Evolutionary conservation across 2,113 vertebrate genomes (phyloP).

Genomic region (Struthidea cinerea): DNA sequence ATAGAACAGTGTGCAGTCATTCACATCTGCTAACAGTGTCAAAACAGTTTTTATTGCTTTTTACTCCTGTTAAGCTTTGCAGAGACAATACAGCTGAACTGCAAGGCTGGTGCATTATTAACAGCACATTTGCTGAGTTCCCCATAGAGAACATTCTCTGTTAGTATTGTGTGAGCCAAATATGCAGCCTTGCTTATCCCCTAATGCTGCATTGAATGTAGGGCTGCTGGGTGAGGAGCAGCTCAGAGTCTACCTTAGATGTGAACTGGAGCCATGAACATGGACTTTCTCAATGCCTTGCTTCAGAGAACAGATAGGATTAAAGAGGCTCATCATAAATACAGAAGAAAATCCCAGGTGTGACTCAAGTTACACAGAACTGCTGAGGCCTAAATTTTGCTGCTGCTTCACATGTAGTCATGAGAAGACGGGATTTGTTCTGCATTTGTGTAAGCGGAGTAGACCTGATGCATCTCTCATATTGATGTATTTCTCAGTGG

Average conservation of each 20-base stretch:
- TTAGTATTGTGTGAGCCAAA: neutral
- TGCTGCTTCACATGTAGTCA: neutral
- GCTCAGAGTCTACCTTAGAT: neutral
- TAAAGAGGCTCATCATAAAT: neutral
- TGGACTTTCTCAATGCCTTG: neutral
- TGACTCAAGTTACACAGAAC: neutral
- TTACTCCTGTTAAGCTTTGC: neutral
- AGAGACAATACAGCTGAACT: neutral
- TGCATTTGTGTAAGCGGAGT: neutral
- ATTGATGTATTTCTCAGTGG: neutral
- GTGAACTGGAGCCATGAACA: neutral
- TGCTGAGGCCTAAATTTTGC: neutral
- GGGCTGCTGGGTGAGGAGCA: neutral
- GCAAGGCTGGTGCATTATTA: neutral
- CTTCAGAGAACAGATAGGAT: neutral
- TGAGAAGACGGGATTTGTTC: neutral
- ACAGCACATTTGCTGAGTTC: neutral
- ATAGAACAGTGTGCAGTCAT: neutral
- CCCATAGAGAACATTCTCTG: neutral
- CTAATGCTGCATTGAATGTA: neutral
- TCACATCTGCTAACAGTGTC: neutral
- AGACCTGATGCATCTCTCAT: neutral
- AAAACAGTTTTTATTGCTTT: conserved; percentile 11
- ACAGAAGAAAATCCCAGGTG: neutral
- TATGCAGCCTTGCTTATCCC: neutral